Evolutionary conservation across 2,888 invertebrate species (phyloP).

Genomic region (Scelioninae gen. 2): DNA sequence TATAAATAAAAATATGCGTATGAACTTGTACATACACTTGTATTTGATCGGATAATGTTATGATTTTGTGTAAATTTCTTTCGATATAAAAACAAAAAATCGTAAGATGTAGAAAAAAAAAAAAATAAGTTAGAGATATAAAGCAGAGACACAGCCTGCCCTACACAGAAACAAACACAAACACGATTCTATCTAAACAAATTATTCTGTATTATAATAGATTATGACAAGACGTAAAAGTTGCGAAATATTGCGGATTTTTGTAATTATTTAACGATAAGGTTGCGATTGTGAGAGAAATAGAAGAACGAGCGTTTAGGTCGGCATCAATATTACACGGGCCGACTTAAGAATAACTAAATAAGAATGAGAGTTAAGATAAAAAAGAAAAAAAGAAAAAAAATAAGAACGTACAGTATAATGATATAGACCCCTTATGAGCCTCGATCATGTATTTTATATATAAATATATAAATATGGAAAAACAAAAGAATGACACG

Average conservation of each 20-base stretch:
- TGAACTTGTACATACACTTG: conserved; percentile 72
- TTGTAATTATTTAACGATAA: conserved; percentile 72
- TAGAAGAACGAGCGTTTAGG: too few species aligned
- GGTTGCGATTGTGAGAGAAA: conserved; percentile 48
- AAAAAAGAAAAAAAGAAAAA: conserved; percentile 29
- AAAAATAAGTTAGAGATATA: conserved; percentile 58
- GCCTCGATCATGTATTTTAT: conserved; percentile 75
- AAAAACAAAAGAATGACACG: conserved; percentile 54
- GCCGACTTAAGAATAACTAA: conserved; percentile 61
- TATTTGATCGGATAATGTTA: conserved; percentile 72
- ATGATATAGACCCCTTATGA: conserved; percentile 69
- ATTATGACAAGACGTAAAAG: conserved; percentile 72
- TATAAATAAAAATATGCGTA: conserved; percentile 64
- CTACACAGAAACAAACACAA: conserved; percentile 43
- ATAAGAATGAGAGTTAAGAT: conserved; percentile 51
- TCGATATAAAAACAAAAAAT: conserved; percentile 59
- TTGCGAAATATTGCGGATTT: conserved; percentile 70
- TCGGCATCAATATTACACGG: conserved; percentile 61
- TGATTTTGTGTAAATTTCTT: conserved; percentile 70
- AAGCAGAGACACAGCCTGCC: conserved; percentile 13
- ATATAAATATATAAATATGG: conserved; percentile 70
- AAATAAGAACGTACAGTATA: conserved; percentile 62
- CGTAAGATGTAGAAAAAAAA: conserved; percentile 67
- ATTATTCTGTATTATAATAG: conserved; percentile 72
- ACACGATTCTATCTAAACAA: conserved; percentile 46